These are phyloP conservation scores for Samia ricini DNA, from an alignment of 1,140 invertebrate species.

Conservation along the genomic window DNA sequence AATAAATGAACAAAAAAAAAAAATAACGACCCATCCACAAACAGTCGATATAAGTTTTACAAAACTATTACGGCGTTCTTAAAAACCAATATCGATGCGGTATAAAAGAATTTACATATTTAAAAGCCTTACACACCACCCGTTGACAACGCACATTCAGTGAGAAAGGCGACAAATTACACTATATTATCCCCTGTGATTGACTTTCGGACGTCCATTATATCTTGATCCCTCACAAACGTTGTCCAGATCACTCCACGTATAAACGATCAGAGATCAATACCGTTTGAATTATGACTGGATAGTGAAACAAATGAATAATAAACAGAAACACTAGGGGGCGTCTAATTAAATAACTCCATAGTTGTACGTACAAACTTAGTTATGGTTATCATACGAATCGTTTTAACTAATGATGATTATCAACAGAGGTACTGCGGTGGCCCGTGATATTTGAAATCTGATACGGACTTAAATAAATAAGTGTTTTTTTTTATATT, in stretches of 20 bases:
- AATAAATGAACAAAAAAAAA: not conserved
- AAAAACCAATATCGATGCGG: not conserved
- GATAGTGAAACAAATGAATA: constrained; percentile 1
- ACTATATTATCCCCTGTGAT: not conserved
- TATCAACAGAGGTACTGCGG: not conserved
- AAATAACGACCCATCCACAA: not conserved
- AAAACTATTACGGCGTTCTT: not conserved
- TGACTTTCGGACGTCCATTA: not conserved
- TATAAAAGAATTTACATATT: not conserved
- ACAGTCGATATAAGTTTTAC: not conserved
- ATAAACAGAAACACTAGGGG: not conserved
- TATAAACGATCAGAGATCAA: not conserved
- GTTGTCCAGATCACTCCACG: not conserved
- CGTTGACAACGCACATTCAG: not conserved
- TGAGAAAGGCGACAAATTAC: constrained; percentile 1
- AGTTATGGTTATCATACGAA: not conserved
- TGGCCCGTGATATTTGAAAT: not conserved
- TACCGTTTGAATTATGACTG: not conserved
- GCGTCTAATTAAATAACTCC: not conserved
- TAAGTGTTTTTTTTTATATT: not conserved
- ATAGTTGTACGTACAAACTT: not conserved
- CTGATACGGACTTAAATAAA: not conserved
- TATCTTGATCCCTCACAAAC: not conserved
- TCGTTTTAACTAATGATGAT: not conserved
- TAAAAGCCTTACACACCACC: not conserved